These are phyloP conservation scores for Shargacucullia verbasci DNA, from an alignment of 2,888 invertebrate genomes.

Conservation along the genomic window DNA sequence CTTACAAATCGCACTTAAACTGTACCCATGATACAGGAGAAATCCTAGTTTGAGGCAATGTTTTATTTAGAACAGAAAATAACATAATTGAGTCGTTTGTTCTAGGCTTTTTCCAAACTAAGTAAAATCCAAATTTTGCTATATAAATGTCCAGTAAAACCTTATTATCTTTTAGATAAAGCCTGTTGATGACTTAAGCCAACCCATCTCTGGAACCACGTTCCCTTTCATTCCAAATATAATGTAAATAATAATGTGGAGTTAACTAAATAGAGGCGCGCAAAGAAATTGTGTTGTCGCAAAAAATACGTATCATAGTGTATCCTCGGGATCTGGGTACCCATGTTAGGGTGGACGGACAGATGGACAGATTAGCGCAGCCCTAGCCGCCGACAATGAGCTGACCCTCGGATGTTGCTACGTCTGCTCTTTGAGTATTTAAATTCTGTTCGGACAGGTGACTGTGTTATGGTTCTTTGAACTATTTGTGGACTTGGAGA, in stretches of 20 bases:
- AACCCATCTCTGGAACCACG: slow-evolving; percentile 16
- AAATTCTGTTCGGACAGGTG: slow-evolving; percentile 41
- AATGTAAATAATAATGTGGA: slow-evolving; percentile 50
- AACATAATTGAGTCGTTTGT: too few relatives aligned
- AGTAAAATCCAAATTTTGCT: too few relatives aligned
- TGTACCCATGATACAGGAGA: too few relatives aligned
- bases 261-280: slow-evolving; percentile 47
- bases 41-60: too few relatives aligned
- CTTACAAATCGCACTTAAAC: too few relatives aligned
- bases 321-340: slow-evolving; percentile 52
- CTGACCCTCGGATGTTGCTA: slow-evolving; percentile 24
- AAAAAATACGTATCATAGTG: slow-evolving; percentile 59
- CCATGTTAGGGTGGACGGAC: slow-evolving; percentile 65
- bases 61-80: too few relatives aligned
- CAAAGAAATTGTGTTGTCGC: slow-evolving; percentile 49
- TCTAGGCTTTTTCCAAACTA: too few relatives aligned
- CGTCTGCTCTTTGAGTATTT: slow-evolving; percentile 53
- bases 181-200: slow-evolving; percentile 42
- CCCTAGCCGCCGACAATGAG: slow-evolving; percentile 61
- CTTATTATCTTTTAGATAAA: slow-evolving; percentile 24
- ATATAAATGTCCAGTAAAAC: slow-evolving; percentile 16
- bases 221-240: slow-evolving; percentile 13
- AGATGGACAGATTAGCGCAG: slow-evolving; percentile 74
- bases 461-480: slow-evolving; percentile 31
- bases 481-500: slow-evolving; percentile 4